Conservation (phyloP, 64 coral and sea anemone genomes). For the Hydrozoanthus tunicans region DNA sequence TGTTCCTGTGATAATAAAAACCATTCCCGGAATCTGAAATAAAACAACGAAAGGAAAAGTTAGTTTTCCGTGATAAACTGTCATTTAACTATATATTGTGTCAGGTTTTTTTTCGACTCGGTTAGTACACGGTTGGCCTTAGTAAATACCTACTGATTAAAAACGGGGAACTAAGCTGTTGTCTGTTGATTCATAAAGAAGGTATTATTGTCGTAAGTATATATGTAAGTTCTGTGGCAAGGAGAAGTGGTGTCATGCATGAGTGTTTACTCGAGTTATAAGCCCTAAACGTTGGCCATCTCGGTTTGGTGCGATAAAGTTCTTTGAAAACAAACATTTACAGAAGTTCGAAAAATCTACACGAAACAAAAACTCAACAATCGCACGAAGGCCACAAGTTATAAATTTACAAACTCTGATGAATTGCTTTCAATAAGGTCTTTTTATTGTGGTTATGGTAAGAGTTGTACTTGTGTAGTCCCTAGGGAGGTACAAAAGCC, state of each 20-base stretch:
- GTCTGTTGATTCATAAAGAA: neutral
- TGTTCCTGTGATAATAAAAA: too few species aligned
- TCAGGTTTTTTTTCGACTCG: too few species aligned
- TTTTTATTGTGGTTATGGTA: neutral
- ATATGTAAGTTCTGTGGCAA: neutral
- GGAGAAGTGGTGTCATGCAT: neutral
- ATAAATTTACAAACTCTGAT: neutral
- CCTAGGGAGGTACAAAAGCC: conserved; percentile 8
- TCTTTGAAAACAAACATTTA: conserved; percentile 12
- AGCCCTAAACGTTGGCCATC: neutral
- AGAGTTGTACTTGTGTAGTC: conserved; percentile 21
- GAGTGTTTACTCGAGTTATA: conserved; percentile 2
- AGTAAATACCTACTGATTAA: neutral
- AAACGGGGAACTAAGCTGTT: neutral
- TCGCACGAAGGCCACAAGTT: neutral
- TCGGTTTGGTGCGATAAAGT: neutral
- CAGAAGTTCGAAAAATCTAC: neutral
- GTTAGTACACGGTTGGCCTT: neutral
- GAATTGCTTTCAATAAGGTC: neutral
- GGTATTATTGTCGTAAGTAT: neutral
- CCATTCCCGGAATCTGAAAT: too few species aligned
- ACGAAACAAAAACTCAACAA: too few species aligned
- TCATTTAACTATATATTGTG: too few species aligned
- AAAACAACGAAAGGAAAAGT: too few species aligned
- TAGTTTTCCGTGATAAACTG: too few species aligned